Base-by-base conservation (phyloP, 23 tunicate species). In the Pegea sp. region DNA sequence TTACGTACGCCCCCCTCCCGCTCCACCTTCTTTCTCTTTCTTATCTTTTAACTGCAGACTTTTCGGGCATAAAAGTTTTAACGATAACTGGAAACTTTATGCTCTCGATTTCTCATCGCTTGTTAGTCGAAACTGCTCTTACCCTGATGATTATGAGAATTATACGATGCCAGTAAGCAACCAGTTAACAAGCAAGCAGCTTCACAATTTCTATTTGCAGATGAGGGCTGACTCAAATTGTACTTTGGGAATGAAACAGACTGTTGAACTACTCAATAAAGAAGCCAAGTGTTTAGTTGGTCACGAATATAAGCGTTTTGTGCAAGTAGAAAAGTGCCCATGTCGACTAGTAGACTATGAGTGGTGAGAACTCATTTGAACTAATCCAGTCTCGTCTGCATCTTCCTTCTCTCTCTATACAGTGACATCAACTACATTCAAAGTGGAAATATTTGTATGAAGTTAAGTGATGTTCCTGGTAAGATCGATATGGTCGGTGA, bases 1-100 rank as follows among this genome's bases (percentile, higher is more conserved):
- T 84, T 59, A 84, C 95, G 95, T 84, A 53, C 63, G 81, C 16
- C 11, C 11, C n/a, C n/a, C n/a, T n/a, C n/a, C n/a, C n/a, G n/a
- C n/a, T n/a, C 29, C 0, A 20, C 11, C 48, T 56, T n/a, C n/a
- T n/a, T n/a, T n/a, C n/a, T n/a, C n/a, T n/a, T n/a, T n/a, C n/a
- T 46, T 20, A 26, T 30, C 57, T 57, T 57, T 24, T 33, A 23
- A 34, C 52, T 8, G 2, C 52, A 84, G 95, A 48, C 60, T 84
- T 34, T 84, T 84, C 42, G 84, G 84, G 2, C 95, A 84, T 38
- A 48, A 57, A 22, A 67, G 49, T 42, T 63, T 64, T 51, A 26
- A 49, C 22, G 76, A 77, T 21, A 66, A 61, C 34, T 87, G 96
- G 88, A 87, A 62, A 42, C 21, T 76, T 5, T 87, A 60, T 61